These are phyloP conservation scores for Caenorhabditis wallacei DNA, from an alignment of 2,888 invertebrate species.

Conservation along the genomic window DNA sequence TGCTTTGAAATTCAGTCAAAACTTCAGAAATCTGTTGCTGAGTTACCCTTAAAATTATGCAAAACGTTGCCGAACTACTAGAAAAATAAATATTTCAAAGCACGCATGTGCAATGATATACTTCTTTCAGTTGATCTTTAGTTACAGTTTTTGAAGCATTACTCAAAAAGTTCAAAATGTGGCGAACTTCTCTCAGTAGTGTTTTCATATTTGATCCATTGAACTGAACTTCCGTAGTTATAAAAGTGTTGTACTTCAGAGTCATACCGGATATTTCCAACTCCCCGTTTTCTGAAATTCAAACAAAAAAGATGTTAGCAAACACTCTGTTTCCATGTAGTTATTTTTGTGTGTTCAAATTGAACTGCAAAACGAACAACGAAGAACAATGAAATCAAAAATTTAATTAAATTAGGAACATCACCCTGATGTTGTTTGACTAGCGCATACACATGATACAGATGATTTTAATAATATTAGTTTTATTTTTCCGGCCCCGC, in stretches of 20 bases:
- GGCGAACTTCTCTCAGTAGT: constrained; percentile 5
- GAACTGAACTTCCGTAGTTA: constrained; percentile 54
- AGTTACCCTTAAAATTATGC: constrained; percentile 54
- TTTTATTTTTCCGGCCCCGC: constrained; percentile 53
- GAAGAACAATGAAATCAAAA: constrained; percentile 64
- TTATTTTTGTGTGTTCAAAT: constrained; percentile 56
- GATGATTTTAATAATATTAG: constrained; percentile 71
- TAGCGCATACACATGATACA: constrained; percentile 65
- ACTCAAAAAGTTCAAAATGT: too few species aligned
- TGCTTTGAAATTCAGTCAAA: neutral
- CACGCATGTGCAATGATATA: constrained; percentile 8
- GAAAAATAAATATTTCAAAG: constrained; percentile 45
- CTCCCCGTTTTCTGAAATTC: constrained; percentile 18
- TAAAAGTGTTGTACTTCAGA: constrained; percentile 13
- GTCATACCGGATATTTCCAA: constrained; percentile 1
- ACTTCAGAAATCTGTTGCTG: constrained; percentile 56
- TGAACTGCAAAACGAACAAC: constrained; percentile 50
- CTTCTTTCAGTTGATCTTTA: constrained; percentile 14
- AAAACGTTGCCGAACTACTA: constrained; percentile 51
- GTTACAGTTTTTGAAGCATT: constrained; percentile 10
- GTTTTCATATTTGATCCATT: constrained; percentile 14
- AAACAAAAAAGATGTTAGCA: constrained; percentile 9
- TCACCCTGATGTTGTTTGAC: constrained; percentile 40
- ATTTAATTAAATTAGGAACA: constrained; percentile 70
- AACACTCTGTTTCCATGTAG: constrained; percentile 29